A percentile compares a stretch with the other conserved stretches of the same genome.
These are phyloP conservation scores for Philotrypesis tridentata DNA, from an alignment of 1,140 invertebrate genomes.

Conservation along the genomic window DNA sequence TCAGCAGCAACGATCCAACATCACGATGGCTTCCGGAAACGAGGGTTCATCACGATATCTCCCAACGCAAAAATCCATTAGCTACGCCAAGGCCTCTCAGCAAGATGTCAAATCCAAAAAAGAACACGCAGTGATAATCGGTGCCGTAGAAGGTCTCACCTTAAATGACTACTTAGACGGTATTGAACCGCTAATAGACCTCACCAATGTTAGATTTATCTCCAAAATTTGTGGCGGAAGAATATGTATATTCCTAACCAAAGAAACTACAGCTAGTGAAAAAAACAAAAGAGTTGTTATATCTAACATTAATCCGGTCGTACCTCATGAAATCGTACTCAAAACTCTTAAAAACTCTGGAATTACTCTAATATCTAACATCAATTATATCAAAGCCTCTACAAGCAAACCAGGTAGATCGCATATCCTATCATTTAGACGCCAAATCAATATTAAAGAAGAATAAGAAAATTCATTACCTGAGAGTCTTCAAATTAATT, in stretches of 20 bases:
- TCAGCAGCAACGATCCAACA: too few relatives aligned
- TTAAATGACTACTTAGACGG: not conserved
- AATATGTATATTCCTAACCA: not conserved
- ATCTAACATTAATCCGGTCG: not conserved
- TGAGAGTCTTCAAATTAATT: not conserved
- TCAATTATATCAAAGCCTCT: not conserved
- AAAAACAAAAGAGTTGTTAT: conserved; percentile 18
- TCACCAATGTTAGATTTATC: conserved; percentile 3
- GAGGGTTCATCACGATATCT: too few relatives aligned
- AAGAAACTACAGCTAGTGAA: not conserved
- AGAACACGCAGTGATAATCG: not conserved
- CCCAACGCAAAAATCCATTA: too few relatives aligned
- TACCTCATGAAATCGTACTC: not conserved
- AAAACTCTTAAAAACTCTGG: not conserved
- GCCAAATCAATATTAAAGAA: conserved; percentile 30
- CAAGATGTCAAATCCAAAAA: not conserved
- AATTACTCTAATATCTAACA: not conserved
- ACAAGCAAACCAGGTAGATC: conserved; percentile 4
- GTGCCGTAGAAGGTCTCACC: not conserved
- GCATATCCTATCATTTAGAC: conserved; percentile 18
- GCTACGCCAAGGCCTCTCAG: too few relatives aligned
- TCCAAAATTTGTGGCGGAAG: conserved; percentile 7
- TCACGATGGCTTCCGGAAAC: too few relatives aligned
- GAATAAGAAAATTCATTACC: conserved; percentile 20
- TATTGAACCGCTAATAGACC: not conserved